Evolutionary conservation across 2,797 vertebrate genomes (phyloP), one percentile per base, ranked within the genome.

Genomic region (Florisuga fusca): DNA sequence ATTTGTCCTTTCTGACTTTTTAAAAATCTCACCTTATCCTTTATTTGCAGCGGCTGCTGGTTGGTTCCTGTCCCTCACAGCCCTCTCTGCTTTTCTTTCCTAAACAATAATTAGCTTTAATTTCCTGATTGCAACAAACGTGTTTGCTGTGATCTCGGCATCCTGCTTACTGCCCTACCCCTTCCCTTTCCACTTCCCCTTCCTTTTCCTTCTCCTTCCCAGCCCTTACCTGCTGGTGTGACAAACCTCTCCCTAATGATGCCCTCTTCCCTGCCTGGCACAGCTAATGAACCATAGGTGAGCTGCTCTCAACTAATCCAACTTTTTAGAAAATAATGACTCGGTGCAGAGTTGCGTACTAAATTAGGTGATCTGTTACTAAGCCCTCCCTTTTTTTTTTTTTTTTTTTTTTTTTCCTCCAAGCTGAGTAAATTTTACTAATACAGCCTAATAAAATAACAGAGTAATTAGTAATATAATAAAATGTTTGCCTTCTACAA

Each of bases 271-370:
- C 93, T 77, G 79, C 57, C 96, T 93, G 96, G 89, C 92, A 92
- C 92, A 74, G 68, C 92, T 94, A 90, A 93, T 71, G 95, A 96
- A 82, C 95, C 89, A 62, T 18, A 29, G 29, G 59, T 88, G 96
- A 93, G 94, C 96, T 93, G 95, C 96, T 95, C 96, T 95, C 91
- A 94, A 93, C 97, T 97, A 97, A 96, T 97, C 97, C 97, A 92
- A 81, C 97, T 87, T 97, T 83, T 94, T 96, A 96, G 95, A 95
- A 96, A 97, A 96, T 93, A 97, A 97, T 97, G 96, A 96, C 94
- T 94, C 71, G 66, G 89, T 57, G 72, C 89, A 93, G 96, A 94
- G 92, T 96, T 95, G 87, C 76, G 76, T 92, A 90, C 94, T 97
- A 97, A 97, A 98, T 98, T 96, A 96, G 93, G 83, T 61, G 76